A percentile compares a stretch with the other conserved stretches of the same genome.
phyloP scores from a whole-genome alignment of 2,888 invertebrate species.

The Spilosoma lubricipeda region DNA sequence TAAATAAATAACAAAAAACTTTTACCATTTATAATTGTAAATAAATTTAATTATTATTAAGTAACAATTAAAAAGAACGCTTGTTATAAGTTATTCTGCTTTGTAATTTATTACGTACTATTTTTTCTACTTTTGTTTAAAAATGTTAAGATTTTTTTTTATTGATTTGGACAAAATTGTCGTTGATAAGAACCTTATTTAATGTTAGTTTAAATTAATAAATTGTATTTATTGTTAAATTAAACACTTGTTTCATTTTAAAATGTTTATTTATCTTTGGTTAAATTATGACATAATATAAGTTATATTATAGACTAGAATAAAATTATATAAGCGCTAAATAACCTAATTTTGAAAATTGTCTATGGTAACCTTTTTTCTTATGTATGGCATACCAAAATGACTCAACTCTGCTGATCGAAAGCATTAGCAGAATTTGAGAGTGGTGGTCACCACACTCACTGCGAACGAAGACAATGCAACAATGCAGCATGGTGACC shows the following conservation, averaged over 20 bases:
- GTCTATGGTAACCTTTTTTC: neutral
- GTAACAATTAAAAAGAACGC: slow-evolving; percentile 58
- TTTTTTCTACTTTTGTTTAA: slow-evolving; percentile 44
- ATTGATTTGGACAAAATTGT: slow-evolving; percentile 45
- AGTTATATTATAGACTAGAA: neutral
- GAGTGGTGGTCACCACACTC: no score
- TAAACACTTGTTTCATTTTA: slow-evolving; percentile 33
- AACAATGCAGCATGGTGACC: no score
- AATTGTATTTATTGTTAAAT: slow-evolving; percentile 82
- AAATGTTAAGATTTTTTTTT: slow-evolving; percentile 38
- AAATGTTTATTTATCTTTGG: neutral
- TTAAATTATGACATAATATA: slow-evolving; percentile 2
- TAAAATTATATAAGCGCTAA: neutral
- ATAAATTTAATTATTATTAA: slow-evolving; percentile 51
- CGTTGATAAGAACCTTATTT: slow-evolving; percentile 71
- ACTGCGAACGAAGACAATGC: no score
- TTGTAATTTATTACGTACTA: slow-evolving; percentile 67
- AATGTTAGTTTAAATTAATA: slow-evolving; percentile 73
- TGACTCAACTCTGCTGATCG: no score
- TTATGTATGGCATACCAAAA: no score
- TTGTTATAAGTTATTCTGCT: slow-evolving; percentile 62
- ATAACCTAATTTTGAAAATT: neutral
- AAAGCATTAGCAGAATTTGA: no score
- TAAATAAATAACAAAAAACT: slow-evolving; percentile 49
- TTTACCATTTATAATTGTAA: slow-evolving; percentile 65